Base-by-base conservation (phyloP, 2,797 vertebrate species). In the Hoplostethus mediterraneus region DNA sequence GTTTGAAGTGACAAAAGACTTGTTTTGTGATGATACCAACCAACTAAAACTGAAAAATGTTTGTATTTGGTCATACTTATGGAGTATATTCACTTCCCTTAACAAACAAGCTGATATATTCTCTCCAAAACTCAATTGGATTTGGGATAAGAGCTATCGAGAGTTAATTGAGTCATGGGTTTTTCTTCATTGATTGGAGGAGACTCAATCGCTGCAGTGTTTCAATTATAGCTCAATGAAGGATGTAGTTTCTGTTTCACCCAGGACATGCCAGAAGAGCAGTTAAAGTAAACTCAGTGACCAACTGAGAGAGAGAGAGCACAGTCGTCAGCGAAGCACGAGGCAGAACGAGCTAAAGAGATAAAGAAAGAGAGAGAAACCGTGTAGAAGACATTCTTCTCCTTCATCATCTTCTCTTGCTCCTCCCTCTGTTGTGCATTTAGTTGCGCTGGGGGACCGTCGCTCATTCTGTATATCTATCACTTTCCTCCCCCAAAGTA, bases 361-460 rank as follows among this genome's bases (percentile, higher is more conserved):
- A 36, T 56, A 4, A 1, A 40, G 38, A 40, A 40, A 40, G 9
- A 8, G 38, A 40, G 38, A 40, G 52, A 30, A 56, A 66, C 6
- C 31, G 42, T 44, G 38, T 30, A 13, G 40, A 56, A 53, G 44
- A 36, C 36, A 47, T 57, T 48, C n/a, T 42, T 55, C 53, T 57
- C 64, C 11, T 67, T 47, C 28, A 56, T 57, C 53, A 38, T 36
- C 31, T 17, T 33, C 6, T 38, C n/a, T 31, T 56, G 14, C 31
- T 33, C 30, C 53, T 54, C 14, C 3, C 38, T 51, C 54, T 17
- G 31, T 33, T 36, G 4, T 56, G 30, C 31, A 36, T 56, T 56
- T 36, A 17, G 7, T 56, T 56, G 54, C 31, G 28, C 54, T 33
- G 31, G 54, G 54, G 14, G 54, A 56, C 31, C 13, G 14, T 44